These are phyloP conservation scores for Aegotheles bennettii DNA, from an alignment of 2,113 vertebrate genomes.

Conservation along the genomic window DNA sequence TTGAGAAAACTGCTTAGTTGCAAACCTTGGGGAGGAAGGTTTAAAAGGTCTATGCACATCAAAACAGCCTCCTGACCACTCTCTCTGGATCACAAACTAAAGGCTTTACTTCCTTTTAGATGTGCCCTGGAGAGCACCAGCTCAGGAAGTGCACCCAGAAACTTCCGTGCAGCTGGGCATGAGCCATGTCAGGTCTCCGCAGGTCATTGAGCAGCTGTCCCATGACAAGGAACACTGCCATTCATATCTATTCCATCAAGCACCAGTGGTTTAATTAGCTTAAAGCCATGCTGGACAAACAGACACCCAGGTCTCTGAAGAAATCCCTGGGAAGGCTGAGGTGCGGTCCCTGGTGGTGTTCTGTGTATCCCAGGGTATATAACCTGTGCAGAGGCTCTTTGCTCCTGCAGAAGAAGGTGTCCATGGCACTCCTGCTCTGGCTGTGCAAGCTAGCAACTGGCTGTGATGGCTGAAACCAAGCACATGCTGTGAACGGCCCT, in stretches of 20 bases:
- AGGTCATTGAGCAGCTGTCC: rapidly evolving
- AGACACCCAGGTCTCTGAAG: background rate
- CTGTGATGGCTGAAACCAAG: background rate
- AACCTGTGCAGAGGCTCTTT: rapidly evolving
- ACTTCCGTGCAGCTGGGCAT: background rate
- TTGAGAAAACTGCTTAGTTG: background rate
- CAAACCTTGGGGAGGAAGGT: background rate
- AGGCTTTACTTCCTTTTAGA: background rate
- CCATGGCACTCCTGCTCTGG: background rate
- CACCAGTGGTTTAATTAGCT: background rate
- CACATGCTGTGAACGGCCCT: background rate
- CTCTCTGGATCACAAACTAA: background rate
- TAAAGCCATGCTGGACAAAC: background rate
- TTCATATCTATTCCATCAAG: background rate
- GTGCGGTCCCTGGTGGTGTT: background rate
- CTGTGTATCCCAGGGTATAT: background rate
- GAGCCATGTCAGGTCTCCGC: background rate
- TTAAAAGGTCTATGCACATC: background rate
- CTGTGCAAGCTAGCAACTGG: too few relatives aligned
- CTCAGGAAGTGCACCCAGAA: background rate
- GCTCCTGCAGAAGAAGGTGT: background rate
- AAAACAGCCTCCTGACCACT: background rate
- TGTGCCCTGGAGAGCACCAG: background rate
- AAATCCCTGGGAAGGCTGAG: background rate
- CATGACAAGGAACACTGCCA: background rate